These are phyloP conservation scores for Plecturocebus donacophilus DNA, from an alignment of 2,113 vertebrate genomes.

Conservation along the genomic window DNA sequence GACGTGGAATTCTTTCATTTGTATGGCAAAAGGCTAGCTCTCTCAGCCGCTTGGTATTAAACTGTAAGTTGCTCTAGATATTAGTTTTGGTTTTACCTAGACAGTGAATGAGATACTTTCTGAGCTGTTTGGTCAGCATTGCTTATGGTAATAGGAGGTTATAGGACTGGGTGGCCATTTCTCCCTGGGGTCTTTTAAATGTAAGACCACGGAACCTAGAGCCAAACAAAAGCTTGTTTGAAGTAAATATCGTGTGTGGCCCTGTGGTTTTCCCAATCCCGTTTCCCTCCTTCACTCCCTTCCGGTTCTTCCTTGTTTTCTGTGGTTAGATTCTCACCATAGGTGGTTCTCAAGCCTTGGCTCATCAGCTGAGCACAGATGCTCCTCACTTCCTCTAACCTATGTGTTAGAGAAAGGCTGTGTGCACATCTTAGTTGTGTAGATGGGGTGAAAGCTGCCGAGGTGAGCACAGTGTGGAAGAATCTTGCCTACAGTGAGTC, in stretches of 20 bases:
- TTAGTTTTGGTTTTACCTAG: constrained; percentile 17
- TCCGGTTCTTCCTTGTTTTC: not conserved
- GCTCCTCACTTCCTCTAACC: not conserved
- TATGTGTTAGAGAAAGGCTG: not conserved
- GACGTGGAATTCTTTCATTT: not conserved
- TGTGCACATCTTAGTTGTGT: not conserved
- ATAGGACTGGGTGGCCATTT: not conserved
- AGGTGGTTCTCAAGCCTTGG: not conserved
- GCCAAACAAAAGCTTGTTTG: constrained; percentile 23
- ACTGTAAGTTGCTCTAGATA: not conserved
- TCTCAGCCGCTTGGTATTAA: not conserved
- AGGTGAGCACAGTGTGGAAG: not conserved
- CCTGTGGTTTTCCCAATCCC: not conserved
- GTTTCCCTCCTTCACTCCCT: not conserved
- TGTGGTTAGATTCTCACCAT: not conserved
- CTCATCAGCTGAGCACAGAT: not conserved
- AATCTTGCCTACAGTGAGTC: not conserved
- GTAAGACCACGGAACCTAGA: not conserved
- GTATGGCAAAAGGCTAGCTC: not conserved
- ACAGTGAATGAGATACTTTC: constrained; percentile 1
- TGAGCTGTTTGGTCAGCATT: constrained; percentile 44
- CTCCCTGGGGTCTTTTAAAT: constrained; percentile 13
- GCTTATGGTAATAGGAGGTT: constrained; percentile 24
- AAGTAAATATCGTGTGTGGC: constrained; percentile 11
- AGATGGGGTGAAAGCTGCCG: not conserved